phyloP scores from a whole-genome alignment of 2,797 vertebrate species.

The Gila robusta region DNA sequence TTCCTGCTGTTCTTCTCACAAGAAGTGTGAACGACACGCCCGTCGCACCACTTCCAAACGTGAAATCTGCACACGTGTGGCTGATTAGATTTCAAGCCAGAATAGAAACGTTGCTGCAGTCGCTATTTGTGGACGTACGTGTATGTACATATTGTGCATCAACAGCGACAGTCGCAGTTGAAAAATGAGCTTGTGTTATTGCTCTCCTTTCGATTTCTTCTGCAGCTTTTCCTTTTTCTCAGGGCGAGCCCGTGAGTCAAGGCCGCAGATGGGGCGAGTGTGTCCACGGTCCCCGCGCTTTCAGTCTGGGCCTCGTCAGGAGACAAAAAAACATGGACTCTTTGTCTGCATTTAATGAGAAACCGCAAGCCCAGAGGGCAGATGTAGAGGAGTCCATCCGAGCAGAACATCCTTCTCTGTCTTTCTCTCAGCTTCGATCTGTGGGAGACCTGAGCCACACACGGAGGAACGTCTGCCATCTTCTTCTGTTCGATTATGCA shows the following conservation, averaged over 20 bases:
- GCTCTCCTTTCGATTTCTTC: conserved; percentile 22
- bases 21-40: conserved; percentile 56
- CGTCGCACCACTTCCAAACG: conserved; percentile 42
- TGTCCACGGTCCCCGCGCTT: conserved; percentile 37
- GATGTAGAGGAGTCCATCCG: conserved; percentile 52
- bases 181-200: conserved; percentile 18
- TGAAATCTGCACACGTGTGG: conserved; percentile 55
- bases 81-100: conserved; percentile 50
- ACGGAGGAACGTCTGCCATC: conserved; percentile 37
- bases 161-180: conserved; percentile 41
- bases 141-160: conserved; percentile 28
- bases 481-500: conserved; percentile 27
- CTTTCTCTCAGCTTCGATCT: conserved; percentile 43
- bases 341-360: conserved; percentile 65
- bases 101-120: neutral
- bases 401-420: conserved; percentile 59
- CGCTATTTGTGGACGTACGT: neutral
- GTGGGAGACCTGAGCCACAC: conserved; percentile 35
- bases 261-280: conserved; percentile 56
- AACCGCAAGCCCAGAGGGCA: conserved; percentile 56
- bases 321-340: conserved; percentile 50
- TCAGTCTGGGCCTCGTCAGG: conserved; percentile 53
- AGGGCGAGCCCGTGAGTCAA: conserved; percentile 37
- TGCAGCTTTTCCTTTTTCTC: conserved; percentile 38
- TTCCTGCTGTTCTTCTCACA: conserved; percentile 56